Conservation (phyloP, 2,888 invertebrate genomes). For the Chalcis sispes region DNA sequence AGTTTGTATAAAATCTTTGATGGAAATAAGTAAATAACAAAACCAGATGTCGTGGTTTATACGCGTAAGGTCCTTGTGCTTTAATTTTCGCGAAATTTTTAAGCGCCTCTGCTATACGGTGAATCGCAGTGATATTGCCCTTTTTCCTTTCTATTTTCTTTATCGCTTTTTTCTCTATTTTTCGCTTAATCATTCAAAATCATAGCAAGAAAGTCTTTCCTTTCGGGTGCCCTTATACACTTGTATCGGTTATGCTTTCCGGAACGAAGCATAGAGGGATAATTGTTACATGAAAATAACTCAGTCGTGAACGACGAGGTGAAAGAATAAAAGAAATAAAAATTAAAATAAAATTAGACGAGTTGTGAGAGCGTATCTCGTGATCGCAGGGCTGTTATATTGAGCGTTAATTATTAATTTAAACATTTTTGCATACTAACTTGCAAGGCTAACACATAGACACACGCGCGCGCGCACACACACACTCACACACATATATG, state of each 20-base stretch:
- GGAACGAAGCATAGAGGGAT: slow-evolving; percentile 17
- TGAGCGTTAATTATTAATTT: slow-evolving; percentile 58
- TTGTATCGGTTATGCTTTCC: slow-evolving; percentile 40
- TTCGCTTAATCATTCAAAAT: slow-evolving; percentile 23
- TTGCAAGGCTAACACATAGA: slow-evolving; percentile 51
- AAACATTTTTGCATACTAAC: slow-evolving; percentile 57
- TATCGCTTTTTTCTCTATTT: slow-evolving; percentile 49
- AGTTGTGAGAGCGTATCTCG: slow-evolving; percentile 58
- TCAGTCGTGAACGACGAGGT: slow-evolving; percentile 35
- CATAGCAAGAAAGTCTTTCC: slow-evolving; percentile 35
- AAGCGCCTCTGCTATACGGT: slow-evolving; percentile 19
- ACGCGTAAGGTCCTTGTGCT: slow-evolving; percentile 24
- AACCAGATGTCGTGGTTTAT: slow-evolving; percentile 46
- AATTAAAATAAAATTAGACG: slow-evolving; percentile 24
- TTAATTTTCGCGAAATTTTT: slow-evolving; percentile 29
- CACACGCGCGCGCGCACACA: no score
- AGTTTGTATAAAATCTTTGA: slow-evolving; percentile 32
- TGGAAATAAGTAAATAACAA: not conserved
- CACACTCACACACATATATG: no score
- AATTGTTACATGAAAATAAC: slow-evolving; percentile 30
- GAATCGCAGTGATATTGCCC: slow-evolving; percentile 28
- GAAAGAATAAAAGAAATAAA: slow-evolving; percentile 6
- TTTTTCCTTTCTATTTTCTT: slow-evolving; percentile 24
- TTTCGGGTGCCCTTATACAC: slow-evolving; percentile 52
- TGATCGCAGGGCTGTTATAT: slow-evolving; percentile 58